Percentiles rank a stretch among this genome's conserved stretches.
These are phyloP conservation scores for Hirudinaria manillensis DNA, from an alignment of 2,888 invertebrate genomes.

Conservation along the genomic window DNA sequence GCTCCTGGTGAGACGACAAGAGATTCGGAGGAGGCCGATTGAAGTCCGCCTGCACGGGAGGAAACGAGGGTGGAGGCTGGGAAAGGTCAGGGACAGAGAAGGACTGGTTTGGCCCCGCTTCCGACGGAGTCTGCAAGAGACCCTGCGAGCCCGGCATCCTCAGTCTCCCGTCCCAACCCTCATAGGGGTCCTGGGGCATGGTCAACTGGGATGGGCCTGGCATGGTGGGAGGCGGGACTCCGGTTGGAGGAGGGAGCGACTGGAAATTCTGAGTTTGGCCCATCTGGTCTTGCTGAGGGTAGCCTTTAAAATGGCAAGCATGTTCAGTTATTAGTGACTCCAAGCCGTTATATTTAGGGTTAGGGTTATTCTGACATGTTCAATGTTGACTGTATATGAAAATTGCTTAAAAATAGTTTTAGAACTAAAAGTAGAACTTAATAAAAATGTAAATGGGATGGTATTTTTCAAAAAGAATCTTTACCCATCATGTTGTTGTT, in stretches of 20 bases:
- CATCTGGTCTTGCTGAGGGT: conserved; percentile 14
- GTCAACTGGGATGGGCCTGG: neutral
- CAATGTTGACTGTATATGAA: too few relatives aligned
- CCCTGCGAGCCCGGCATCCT: neutral
- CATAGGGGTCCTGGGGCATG: neutral
- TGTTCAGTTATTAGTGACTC: too few relatives aligned
- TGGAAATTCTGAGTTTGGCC: neutral
- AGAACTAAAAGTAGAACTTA: too few relatives aligned
- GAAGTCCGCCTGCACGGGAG: neutral
- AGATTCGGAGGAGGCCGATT: conserved; percentile 26
- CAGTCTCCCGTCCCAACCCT: neutral
- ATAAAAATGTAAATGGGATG: too few relatives aligned
- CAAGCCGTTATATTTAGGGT: too few relatives aligned
- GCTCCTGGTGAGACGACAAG: conserved; percentile 21
- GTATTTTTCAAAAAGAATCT: too few relatives aligned
- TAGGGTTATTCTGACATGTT: too few relatives aligned
- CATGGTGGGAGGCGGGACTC: conserved; percentile 12
- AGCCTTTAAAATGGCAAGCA: too few relatives aligned
- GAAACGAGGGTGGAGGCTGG: neutral
- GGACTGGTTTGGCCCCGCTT: neutral
- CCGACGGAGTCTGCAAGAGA: neutral
- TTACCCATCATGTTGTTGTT: neutral
- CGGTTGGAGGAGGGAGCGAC: conserved; percentile 3
- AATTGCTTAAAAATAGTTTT: too few relatives aligned
- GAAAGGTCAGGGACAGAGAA: conserved; percentile 5